phyloP scores from a whole-genome alignment of 2,888 invertebrate species.

The Philonicus albiceps region DNA sequence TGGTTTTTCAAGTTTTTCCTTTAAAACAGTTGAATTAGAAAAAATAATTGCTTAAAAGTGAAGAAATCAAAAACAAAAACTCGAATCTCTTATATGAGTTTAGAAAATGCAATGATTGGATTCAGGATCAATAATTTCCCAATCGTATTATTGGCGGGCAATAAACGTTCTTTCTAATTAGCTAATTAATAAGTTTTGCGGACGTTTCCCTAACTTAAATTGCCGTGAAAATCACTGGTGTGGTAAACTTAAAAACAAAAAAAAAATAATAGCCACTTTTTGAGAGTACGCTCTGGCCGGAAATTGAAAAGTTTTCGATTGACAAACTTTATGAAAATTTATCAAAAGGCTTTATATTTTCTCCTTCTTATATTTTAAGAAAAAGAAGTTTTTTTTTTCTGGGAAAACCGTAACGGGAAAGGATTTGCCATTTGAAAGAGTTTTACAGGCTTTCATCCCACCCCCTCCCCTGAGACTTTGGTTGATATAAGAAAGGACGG shows the following conservation, averaged over 20 bases:
- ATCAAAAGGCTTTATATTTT: neutral
- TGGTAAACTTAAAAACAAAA: neutral
- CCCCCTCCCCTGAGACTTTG: neutral
- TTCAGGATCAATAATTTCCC: neutral
- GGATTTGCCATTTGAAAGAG: neutral
- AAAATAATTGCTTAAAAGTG: no score
- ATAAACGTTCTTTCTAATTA: neutral
- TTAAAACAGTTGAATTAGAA: neutral
- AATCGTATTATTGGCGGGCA: neutral
- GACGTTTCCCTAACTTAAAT: neutral
- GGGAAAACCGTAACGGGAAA: neutral
- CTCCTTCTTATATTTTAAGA: neutral
- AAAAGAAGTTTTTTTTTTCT: constrained; percentile 5
- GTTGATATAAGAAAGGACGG: neutral
- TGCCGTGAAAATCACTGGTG: neutral
- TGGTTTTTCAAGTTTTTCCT: no score
- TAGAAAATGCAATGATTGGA: neutral
- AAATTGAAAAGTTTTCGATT: constrained; percentile 18
- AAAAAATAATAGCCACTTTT: neutral
- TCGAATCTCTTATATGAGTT: no score
- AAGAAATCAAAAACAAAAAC: no score
- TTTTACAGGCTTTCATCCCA: neutral
- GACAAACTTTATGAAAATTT: constrained; percentile 18
- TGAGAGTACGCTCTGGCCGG: neutral
- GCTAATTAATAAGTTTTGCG: neutral